These are phyloP conservation scores for Pollenia angustigena DNA, from an alignment of 2,888 invertebrate genomes.

Conservation along the genomic window DNA sequence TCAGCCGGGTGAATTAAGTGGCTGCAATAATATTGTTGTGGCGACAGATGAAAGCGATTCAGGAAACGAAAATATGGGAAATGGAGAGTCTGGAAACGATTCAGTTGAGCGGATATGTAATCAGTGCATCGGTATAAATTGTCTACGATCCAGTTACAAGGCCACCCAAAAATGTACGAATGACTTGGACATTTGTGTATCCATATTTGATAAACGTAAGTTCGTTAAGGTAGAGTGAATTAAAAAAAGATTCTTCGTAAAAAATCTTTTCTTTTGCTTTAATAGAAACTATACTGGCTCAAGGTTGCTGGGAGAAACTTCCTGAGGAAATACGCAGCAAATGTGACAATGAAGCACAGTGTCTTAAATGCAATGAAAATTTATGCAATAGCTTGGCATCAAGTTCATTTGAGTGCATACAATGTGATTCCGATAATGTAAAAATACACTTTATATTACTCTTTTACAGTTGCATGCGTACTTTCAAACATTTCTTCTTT, in stretches of 20 bases:
- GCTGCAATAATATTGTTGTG: constrained; percentile 73
- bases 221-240: constrained; percentile 2
- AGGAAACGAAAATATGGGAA: neutral
- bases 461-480: no score
- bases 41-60: neutral
- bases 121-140: constrained; percentile 80
- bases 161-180: constrained; percentile 78
- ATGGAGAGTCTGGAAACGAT: neutral
- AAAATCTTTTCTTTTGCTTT: neutral
- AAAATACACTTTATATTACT: neutral
- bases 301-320: constrained; percentile 73
- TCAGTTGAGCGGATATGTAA: constrained; percentile 76
- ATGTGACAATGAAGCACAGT: constrained; percentile 67
- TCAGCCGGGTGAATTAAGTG: constrained; percentile 73
- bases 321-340: constrained; percentile 63
- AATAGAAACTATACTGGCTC: constrained; percentile 70
- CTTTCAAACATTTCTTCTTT: neutral
- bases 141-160: constrained; percentile 76
- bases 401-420: constrained; percentile 77
- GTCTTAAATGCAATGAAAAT: constrained; percentile 79
- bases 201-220: constrained; percentile 80
- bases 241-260: neutral
- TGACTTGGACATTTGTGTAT: constrained; percentile 80
- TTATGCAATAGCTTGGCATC: constrained; percentile 80
- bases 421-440: constrained; percentile 80